phyloP scores from a whole-genome alignment of 1,140 invertebrate species.

The Cyphomyrmex costatus region DNA sequence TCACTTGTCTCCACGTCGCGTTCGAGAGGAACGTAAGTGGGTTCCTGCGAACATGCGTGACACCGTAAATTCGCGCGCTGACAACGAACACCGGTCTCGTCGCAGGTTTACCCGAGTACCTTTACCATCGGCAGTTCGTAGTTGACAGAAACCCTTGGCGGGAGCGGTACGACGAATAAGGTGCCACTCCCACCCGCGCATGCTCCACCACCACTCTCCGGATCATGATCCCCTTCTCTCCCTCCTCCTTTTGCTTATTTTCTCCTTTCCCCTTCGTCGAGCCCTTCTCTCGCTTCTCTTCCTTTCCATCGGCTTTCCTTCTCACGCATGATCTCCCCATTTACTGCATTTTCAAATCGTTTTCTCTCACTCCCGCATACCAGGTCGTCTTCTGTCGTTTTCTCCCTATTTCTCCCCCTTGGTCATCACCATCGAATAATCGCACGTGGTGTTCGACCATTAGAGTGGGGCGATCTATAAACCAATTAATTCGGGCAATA shows the following conservation, averaged over 20 bases:
- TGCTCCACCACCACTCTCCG: conserved; percentile 76
- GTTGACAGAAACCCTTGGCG: conserved; percentile 81
- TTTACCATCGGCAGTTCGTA: conserved; percentile 77
- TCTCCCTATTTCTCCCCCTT: neutral
- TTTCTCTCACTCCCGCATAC: conserved; percentile 5
- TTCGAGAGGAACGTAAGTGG: neutral
- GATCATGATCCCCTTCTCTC: conserved; percentile 63
- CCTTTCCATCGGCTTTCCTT: conserved; percentile 33
- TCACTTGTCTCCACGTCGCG: neutral
- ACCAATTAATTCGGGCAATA: conserved; percentile 75
- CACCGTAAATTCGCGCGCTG: neutral
- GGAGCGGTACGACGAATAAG: conserved; percentile 77
- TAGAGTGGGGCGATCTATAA: conserved; percentile 62
- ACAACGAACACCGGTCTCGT: neutral
- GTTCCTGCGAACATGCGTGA: neutral
- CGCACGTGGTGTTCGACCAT: conserved; percentile 58
- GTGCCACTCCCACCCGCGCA: conserved; percentile 80
- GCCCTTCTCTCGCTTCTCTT: conserved; percentile 28
- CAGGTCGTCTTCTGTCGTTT: neutral
- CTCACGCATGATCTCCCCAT: conserved; percentile 56
- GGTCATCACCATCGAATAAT: neutral
- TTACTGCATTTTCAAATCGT: conserved; percentile 58
- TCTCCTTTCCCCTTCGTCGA: conserved; percentile 65
- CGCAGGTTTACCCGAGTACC: conserved; percentile 55
- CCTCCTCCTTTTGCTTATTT: conserved; percentile 57